Conservation (phyloP, 1,140 invertebrate species). For the Diorhabda carinulata region DNA sequence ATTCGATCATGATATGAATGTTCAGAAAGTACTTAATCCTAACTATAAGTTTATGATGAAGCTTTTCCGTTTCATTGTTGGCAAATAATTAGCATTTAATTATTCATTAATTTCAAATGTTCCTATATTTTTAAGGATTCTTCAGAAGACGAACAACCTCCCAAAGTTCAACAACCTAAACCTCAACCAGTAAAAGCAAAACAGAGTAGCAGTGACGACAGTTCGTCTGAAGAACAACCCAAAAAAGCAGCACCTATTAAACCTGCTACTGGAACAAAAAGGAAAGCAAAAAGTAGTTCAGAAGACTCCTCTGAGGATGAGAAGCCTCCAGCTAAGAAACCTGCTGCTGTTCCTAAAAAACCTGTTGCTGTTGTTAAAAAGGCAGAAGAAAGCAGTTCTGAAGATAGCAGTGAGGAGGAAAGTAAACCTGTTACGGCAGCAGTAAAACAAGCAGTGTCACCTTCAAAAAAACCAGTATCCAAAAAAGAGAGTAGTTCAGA, state of each 20-base stretch:
- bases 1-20: too few species aligned
- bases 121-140: too few species aligned
- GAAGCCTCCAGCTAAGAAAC: slow-evolving; percentile 18
- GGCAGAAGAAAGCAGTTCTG: slow-evolving; percentile 34
- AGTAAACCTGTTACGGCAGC: slow-evolving; percentile 14
- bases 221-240: slow-evolving; percentile 6
- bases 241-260: slow-evolving; percentile 17
- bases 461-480: neutral
- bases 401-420: slow-evolving; percentile 36
- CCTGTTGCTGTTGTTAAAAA: slow-evolving; percentile 9
- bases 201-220: slow-evolving; percentile 6
- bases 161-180: slow-evolving; percentile 4
- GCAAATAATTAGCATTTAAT: too few species aligned
- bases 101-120: too few species aligned
- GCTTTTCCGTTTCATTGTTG: too few species aligned
- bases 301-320: slow-evolving; percentile 30
- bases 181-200: slow-evolving; percentile 4
- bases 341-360: slow-evolving; percentile 11
- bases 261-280: slow-evolving; percentile 22
- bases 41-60: too few species aligned
- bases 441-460: slow-evolving; percentile 10
- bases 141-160: too few species aligned
- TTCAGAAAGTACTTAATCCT: too few species aligned
- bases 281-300: slow-evolving; percentile 25
- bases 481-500: slow-evolving; percentile 21